These are phyloP conservation scores for Cydia amplana DNA, from an alignment of 1,140 invertebrate genomes.

Conservation along the genomic window DNA sequence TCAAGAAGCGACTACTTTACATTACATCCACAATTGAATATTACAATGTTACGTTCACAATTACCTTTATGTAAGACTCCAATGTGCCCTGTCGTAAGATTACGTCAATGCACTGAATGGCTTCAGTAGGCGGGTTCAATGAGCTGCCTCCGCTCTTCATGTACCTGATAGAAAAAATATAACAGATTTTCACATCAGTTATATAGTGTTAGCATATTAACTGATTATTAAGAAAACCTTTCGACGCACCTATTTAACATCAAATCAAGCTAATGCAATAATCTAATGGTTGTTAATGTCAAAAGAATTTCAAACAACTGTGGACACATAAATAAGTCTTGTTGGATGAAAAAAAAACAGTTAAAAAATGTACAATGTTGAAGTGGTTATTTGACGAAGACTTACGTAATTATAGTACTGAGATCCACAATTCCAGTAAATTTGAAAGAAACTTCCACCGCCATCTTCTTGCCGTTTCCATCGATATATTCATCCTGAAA, in stretches of 20 bases:
- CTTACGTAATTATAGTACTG: conserved; percentile 52
- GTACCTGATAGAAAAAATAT: conserved; percentile 55
- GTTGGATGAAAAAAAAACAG: no score
- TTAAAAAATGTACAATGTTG: neutral
- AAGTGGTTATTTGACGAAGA: conserved; percentile 34
- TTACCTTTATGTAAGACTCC: conserved; percentile 69
- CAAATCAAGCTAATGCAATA: no score
- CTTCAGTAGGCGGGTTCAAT: conserved; percentile 81
- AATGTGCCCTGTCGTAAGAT: conserved; percentile 84
- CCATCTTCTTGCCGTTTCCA: conserved; percentile 50
- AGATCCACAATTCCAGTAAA: conserved; percentile 62
- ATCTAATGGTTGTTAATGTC: no score
- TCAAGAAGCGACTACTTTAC: no score
- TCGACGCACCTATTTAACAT: no score
- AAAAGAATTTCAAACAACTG: no score
- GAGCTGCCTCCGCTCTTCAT: conserved; percentile 61
- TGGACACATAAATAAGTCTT: no score
- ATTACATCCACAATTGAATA: no score
- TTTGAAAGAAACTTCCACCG: conserved; percentile 60
- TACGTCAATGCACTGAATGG: conserved; percentile 90
- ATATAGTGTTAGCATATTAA: neutral
- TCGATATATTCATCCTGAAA: conserved; percentile 60
- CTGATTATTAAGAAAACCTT: neutral
- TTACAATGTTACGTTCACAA: neutral
- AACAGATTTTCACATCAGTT: neutral